Evolutionary conservation across 2,113 vertebrate species (phyloP).

Genomic region (Chionomys nivalis): DNA sequence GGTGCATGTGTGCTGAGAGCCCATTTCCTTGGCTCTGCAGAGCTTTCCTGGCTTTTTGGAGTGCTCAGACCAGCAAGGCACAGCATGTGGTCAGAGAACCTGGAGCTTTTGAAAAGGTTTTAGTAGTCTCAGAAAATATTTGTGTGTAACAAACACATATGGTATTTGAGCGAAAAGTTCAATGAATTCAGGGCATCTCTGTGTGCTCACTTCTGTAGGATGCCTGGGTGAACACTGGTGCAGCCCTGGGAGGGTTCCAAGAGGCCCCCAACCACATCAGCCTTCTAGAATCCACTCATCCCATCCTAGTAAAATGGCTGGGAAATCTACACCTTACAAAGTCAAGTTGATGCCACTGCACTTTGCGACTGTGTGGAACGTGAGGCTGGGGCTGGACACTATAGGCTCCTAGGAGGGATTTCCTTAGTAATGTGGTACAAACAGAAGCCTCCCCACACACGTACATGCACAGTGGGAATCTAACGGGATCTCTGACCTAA

Average conservation of each 20-base stretch:
- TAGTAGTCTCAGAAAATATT: constrained; percentile 71
- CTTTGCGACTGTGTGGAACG: background rate
- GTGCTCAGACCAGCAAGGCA: constrained; percentile 45
- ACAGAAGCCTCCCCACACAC: constrained; percentile 70
- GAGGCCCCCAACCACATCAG: constrained; percentile 57
- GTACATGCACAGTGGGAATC: constrained; percentile 55
- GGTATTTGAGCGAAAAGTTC: constrained; percentile 76
- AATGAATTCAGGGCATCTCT: constrained; percentile 42
- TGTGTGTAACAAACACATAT: constrained; percentile 80
- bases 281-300: constrained; percentile 57
- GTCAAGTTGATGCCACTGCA: constrained; percentile 45
- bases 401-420: constrained; percentile 61
- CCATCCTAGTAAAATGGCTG: background rate
- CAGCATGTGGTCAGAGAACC: constrained; percentile 37
- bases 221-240: constrained; percentile 56
- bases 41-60: constrained; percentile 59
- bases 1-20: background rate
- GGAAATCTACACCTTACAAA: constrained; percentile 51
- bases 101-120: constrained; percentile 68
- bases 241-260: constrained; percentile 52
- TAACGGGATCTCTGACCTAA: constrained; percentile 16
- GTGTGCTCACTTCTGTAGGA: constrained; percentile 70
- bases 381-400: background rate
- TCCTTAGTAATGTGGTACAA: constrained; percentile 65
- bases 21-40: constrained; percentile 19